A percentile compares a stretch with the other conserved stretches of the same genome.
These are phyloP conservation scores for Cryptophagus acutangulus DNA, from an alignment of 2,888 invertebrate species.

Conservation along the genomic window DNA sequence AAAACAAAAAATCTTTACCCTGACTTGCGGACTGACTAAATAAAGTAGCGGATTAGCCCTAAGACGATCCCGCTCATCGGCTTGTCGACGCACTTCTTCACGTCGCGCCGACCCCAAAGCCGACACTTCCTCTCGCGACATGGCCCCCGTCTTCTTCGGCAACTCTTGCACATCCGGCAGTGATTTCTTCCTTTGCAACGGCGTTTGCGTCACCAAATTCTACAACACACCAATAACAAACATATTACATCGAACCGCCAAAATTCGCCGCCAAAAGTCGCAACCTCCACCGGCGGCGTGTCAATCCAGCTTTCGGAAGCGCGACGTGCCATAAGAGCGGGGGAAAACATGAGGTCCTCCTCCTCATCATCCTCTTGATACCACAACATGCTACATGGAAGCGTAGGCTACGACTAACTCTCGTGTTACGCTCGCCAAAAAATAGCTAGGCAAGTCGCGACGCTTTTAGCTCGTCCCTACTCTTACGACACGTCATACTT, in stretches of 20 bases:
- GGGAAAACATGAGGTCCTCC: conserved; percentile 81
- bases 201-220: conserved; percentile 71
- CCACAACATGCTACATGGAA: conserved; percentile 61
- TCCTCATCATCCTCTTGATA: conserved; percentile 73
- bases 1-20: conserved; percentile 59
- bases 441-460: conserved; percentile 27
- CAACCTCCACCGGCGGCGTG: conserved; percentile 80
- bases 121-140: conserved; percentile 94
- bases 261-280: conserved; percentile 6
- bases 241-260: not conserved
- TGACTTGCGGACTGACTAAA: conserved; percentile 94
- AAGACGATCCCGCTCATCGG: conserved; percentile 86
- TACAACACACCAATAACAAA: conserved; percentile 42
- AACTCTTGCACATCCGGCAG: conserved; percentile 90
- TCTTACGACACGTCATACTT: no score
- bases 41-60: conserved; percentile 93
- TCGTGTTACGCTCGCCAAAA: conserved; percentile 10
- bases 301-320: conserved; percentile 89
- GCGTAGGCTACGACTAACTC: conserved; percentile 13
- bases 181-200: conserved; percentile 90
- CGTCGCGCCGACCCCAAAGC: conserved; percentile 88
- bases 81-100: conserved; percentile 88
- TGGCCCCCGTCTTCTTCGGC: conserved; percentile 72
- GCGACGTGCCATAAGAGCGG: conserved; percentile 77
- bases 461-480: conserved; percentile 32